A percentile compares a stretch with the other conserved stretches of the same genome.
These are phyloP conservation scores for Malacosoma neustria DNA, from an alignment of 2,888 invertebrate species.

Conservation along the genomic window DNA sequence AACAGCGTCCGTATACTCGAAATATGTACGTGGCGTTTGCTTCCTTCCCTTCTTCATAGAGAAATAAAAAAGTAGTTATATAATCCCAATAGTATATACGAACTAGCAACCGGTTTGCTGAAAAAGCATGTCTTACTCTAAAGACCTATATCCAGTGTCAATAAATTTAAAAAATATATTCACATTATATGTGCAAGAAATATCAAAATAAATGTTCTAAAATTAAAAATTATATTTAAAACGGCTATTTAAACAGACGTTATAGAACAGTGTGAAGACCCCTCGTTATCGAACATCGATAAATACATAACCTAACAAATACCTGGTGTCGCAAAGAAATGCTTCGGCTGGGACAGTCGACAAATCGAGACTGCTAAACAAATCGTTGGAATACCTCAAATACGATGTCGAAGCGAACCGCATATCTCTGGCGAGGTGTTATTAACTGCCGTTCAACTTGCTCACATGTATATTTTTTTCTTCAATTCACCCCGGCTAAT, in stretches of 20 bases:
- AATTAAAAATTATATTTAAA: too few species aligned
- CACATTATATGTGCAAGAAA: too few species aligned
- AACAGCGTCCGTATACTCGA: constrained; percentile 44
- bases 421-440: constrained; percentile 28
- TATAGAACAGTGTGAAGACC: too few species aligned
- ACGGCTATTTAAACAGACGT: too few species aligned
- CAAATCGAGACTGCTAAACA: constrained; percentile 44
- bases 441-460: constrained; percentile 28
- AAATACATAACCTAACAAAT: constrained; percentile 53
- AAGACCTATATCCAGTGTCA: too few species aligned
- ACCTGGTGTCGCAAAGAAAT: constrained; percentile 48
- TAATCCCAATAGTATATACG: too few species aligned
- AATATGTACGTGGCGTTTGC: constrained; percentile 34
- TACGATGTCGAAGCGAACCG: constrained; percentile 47
- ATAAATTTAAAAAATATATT: too few species aligned
- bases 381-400: constrained; percentile 57
- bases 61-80: constrained; percentile 26
- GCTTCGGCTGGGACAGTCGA: constrained; percentile 29
- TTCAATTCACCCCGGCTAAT: too few species aligned
- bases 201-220: not conserved
- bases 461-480: too few species aligned
- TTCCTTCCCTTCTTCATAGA: constrained; percentile 34
- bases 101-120: too few species aligned
- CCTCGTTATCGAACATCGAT: constrained; percentile 9
- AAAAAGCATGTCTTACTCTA: too few species aligned